Evolutionary conservation across 2,888 invertebrate species (phyloP), one percentile per base, ranked within the genome.

Genomic region (Drosophila neutralis): DNA sequence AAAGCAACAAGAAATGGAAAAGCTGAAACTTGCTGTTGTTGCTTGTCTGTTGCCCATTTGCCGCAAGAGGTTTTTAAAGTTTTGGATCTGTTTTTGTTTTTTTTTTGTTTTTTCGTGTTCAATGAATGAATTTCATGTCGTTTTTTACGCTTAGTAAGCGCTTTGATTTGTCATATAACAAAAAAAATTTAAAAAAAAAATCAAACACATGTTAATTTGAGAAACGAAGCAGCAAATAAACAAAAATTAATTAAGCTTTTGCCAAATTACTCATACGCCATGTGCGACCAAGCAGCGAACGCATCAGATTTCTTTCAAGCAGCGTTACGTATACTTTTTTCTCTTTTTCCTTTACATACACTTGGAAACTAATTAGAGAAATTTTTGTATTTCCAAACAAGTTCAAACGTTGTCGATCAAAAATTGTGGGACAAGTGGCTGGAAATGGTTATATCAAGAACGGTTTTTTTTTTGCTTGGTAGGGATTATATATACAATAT

Each of bases 101-200:
- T 29, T 57, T 57, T 60, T 10, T 57, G 42, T 18, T 11, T 38
- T 63, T 74, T 70, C 21, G 27, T 69, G 67, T 77, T 78, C 78
- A 70, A 82, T 85, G 85, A 83, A 87, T 88, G 88, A 82, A 78
- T 76, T 69, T 79, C 82, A 73, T 86, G 83, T 60, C 71, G 74
- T 75, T 58, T 71, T 87, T 82, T 76, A 88, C 88, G 88, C 88
- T 82, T 76, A 73, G 80, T 85, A 88, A 88, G 82, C 85, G 64
- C 73, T 83, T 78, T 86, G 86, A 82, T 82, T 82, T 82, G 81
- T 78, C 81, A 82, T 82, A 59, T 49, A 31, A 73, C 59, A 42
- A 78, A 70, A 62, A 54, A 60, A 54, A 69, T 1, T 8, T 0
- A 2, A 18, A 11, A 53, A 53, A 35, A 38, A 11, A 56, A 1